Percentiles rank a stretch among this genome's conserved stretches.
Conservation (phyloP, 2,888 invertebrate species). For the Ariolimax columbianus region DNA sequence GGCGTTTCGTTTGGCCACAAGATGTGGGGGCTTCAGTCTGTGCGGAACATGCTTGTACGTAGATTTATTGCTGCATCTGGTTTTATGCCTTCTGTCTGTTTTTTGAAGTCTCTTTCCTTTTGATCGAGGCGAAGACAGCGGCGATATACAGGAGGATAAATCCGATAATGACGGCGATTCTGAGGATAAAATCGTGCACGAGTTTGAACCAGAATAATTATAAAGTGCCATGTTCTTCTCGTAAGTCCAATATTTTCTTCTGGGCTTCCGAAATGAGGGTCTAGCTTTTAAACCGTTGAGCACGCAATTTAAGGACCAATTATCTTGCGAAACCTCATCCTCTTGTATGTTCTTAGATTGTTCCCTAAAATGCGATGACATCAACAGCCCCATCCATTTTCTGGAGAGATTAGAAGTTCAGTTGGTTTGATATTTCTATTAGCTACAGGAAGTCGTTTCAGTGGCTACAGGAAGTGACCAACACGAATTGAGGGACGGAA, state of each 20-base stretch:
- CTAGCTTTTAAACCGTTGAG: not conserved
- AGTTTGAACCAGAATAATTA: not conserved
- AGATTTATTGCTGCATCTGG: conserved; percentile 54
- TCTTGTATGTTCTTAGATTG: not conserved
- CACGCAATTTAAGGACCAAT: not conserved
- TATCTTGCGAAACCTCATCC: not conserved
- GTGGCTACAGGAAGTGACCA: not conserved
- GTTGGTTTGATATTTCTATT: not conserved
- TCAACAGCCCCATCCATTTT: not conserved
- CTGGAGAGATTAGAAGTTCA: not conserved
- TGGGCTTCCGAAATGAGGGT: not conserved
- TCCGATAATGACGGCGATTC: not conserved
- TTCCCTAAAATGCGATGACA: not conserved
- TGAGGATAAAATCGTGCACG: not conserved
- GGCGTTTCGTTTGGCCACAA: conserved; percentile 83
- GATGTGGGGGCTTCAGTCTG: conserved; percentile 82
- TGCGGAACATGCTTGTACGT: conserved; percentile 77
- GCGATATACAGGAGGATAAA: not conserved
- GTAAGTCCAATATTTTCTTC: not conserved
- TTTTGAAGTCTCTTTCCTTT: not conserved
- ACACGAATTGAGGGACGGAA: no score
- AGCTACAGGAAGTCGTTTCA: not conserved
- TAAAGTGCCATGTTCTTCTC: conserved; percentile 17
- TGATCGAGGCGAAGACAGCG: not conserved
- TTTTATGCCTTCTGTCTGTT: not conserved